Evolutionary conservation across 2,797 vertebrate species (phyloP), one percentile per base, ranked within the genome.

Genomic region (Rhinoraja longicauda): DNA sequence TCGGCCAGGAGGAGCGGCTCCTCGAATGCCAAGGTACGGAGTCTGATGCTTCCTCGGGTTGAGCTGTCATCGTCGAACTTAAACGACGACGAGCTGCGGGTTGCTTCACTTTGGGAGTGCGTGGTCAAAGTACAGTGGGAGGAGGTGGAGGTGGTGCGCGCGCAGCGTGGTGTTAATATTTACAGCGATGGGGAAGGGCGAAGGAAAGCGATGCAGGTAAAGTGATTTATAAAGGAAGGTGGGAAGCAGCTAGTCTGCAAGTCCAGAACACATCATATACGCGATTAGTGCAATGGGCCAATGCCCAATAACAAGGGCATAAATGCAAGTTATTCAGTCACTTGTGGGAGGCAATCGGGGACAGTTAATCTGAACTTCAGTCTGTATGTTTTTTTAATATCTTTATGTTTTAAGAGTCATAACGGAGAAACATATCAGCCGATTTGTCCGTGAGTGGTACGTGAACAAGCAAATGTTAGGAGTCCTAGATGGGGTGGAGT

Each of bases 121-220:
- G 90, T 53, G 90, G 90, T 92, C 90, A 92, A 92, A 70, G 90
- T 92, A 53, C 90, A 75, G 67, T 36, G 3, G 70, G 36, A 45
- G 90, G 90, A 53, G 32, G 39, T 10, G 45, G 90, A 39, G 7
- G 32, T 21, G 62, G 90, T 91, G 90, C 90, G 90, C 90, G 90
- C 90, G 90, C 90, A 92, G 67, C 88, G 1, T 36, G 59, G 17
- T 88, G 84, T 64, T 59, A 64, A 19, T 21, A 72, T 86, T 86
- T 62, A 15, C 82, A n/a, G 57, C 57, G 82, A 64, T 62, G n/a
- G 84, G 84, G 84, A 88, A 88, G 84, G 84, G 59, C 59, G 8
- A 32, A 32, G n/a, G 32, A 77, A n/a, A 36, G 12, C 12, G 2
- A 86, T 4, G 45, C 7, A 77, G 76, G 32, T 36, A 12, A 77